phyloP scores from a whole-genome alignment of 2,113 vertebrate species.

The Corythaixoides concolor region DNA sequence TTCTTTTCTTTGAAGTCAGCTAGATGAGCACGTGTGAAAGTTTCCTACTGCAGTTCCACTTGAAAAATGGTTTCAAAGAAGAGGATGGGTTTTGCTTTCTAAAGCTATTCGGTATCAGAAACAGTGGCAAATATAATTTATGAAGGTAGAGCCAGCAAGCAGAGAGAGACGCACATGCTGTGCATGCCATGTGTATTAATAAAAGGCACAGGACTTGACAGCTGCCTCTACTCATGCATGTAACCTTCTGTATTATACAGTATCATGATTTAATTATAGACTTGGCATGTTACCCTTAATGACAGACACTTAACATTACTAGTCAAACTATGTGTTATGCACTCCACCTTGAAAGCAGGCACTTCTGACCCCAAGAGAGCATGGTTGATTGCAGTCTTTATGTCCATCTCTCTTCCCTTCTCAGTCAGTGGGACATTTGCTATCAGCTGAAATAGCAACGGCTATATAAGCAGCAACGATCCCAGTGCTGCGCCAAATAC shows the following conservation, averaged over 20 bases:
- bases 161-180: slow-evolving; percentile 54
- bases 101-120: slow-evolving; percentile 8
- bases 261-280: slow-evolving; percentile 73
- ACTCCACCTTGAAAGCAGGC: slow-evolving; percentile 58
- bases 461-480: background rate
- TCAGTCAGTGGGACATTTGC: background rate
- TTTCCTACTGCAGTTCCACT: background rate
- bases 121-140: slow-evolving; percentile 35
- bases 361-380: slow-evolving; percentile 43
- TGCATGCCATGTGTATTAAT: slow-evolving; percentile 62
- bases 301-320: slow-evolving; percentile 63
- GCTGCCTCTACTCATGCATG: slow-evolving; percentile 50
- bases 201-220: slow-evolving; percentile 63
- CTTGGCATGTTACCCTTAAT: slow-evolving; percentile 54
- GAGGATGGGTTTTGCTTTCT: background rate
- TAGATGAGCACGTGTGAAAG: background rate
- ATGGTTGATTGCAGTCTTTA: background rate
- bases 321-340: slow-evolving; percentile 43
- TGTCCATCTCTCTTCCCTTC: background rate
- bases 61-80: slow-evolving; percentile 20
- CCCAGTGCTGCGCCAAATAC: background rate
- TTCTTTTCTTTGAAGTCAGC: background rate
- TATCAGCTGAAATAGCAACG: background rate
- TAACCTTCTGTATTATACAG: slow-evolving; percentile 68
- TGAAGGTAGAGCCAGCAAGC: slow-evolving; percentile 37